A percentile compares a stretch with the other conserved stretches of the same genome.
These are phyloP conservation scores for Caenorhabditis macrosperma DNA, from an alignment of 2,888 invertebrate species.

Conservation along the genomic window DNA sequence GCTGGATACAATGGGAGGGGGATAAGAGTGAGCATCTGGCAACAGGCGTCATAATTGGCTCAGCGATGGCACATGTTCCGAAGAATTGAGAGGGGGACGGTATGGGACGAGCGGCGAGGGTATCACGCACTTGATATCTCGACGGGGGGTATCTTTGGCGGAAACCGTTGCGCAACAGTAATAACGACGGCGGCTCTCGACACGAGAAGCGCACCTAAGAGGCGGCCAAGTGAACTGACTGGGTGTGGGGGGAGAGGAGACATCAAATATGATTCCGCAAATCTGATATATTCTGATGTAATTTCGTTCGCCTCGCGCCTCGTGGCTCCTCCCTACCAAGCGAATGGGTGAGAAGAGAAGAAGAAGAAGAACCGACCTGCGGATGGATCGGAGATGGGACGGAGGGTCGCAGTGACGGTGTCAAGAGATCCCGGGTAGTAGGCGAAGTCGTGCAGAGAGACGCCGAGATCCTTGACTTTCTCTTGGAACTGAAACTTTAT, in stretches of 20 bases:
- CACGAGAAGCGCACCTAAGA: constrained; percentile 27
- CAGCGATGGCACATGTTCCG: constrained; percentile 40
- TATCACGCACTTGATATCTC: constrained; percentile 17
- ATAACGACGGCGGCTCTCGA: constrained; percentile 40
- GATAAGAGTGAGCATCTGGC: constrained; percentile 58
- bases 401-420: constrained; percentile 64
- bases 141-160: constrained; percentile 43
- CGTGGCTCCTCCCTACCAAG: constrained; percentile 31
- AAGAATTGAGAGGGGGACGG: neutral
- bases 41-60: constrained; percentile 59
- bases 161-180: constrained; percentile 34
- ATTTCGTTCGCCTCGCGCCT: constrained; percentile 43
- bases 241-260: constrained; percentile 19
- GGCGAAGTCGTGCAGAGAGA: constrained; percentile 68
- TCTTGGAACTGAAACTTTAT: constrained; percentile 57
- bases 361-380: constrained; percentile 42
- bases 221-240: constrained; percentile 24
- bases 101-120: constrained; percentile 15
- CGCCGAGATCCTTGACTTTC: constrained; percentile 65
- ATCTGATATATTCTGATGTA: constrained; percentile 65
- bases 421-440: constrained; percentile 68
- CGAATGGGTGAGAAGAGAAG: constrained; percentile 1
- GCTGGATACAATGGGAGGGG: constrained; percentile 40
- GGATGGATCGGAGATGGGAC: constrained; percentile 65
- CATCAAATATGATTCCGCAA: constrained; percentile 62